Evolutionary conservation across 2,113 vertebrate genomes (phyloP), one percentile per base, ranked within the genome.

Genomic region (Phylloscopus trochiloides): DNA sequence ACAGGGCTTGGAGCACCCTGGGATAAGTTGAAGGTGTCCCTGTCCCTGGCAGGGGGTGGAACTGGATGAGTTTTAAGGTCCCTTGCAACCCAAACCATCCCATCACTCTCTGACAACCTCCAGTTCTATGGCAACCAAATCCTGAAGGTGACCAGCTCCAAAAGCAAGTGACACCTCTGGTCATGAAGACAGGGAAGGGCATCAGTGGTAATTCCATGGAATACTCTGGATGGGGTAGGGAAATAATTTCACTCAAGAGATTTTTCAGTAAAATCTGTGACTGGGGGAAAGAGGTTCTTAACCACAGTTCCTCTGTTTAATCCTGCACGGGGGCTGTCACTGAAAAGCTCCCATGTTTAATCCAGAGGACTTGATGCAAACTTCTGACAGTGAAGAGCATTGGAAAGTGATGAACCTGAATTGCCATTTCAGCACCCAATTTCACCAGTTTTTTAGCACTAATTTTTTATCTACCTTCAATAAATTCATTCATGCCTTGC

Each of bases 1-100:
- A 75, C 0, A 0, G n/a, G n/a, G 16, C 1, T 52, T 52, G 62
- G 54, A 74, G 34, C 14, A 21, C 0, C 3, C 25, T 82, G 62
- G 40, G 48, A 3, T 0, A 1, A n/a, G 25, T 28, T 62, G 34
- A 0, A 42, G 6, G 11, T 40, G 77, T 40, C 45, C 68, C 38
- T 57, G 58, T 13, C 48, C 66, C 16, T 29, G 68, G 28, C 8
- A 66, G 13, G 8, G 7, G 8, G n/a, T 58, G 32, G 38, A 0
- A 54, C 0, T 0, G 2, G 13, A 40, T 21, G 75, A 1, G 1
- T 0, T 67, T 70, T 20, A 47, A n/a, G 19, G n/a, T 45, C 12
- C 19, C 50, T 21, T 21, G 32, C 45, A 74, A 52, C 28, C 52
- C 77, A 59, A 67, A 59, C 16, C 45, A 61, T 18, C 12, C 54